Base-by-base conservation (phyloP, 2,797 vertebrate genomes). In the Anniella stebbinsi region DNA sequence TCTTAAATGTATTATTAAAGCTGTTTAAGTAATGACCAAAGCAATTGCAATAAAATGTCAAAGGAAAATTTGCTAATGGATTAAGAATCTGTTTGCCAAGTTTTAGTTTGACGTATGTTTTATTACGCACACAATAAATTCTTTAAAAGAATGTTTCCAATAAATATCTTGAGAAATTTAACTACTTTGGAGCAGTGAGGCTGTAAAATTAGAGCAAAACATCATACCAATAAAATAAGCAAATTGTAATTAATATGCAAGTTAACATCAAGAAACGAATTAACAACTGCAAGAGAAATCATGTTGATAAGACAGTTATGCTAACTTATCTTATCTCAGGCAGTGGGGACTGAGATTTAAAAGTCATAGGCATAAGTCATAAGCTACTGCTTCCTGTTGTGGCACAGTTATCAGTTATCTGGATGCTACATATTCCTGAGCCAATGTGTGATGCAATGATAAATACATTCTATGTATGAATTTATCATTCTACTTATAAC, bases 51-150 rank as follows among this genome's bases (percentile, higher is more conserved):
- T 6, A 84, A 17, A 83, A 33, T 73, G 18, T 72, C 92, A 84
- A 88, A 89, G 89, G n/a, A 28, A 91, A 92, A 88, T 76, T 86
- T 67, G 80, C 25, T 92, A 94, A 93, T 90, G 80, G 57, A 86
- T 1, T 77, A 89, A 88, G 75, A 85, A 94, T 87, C n/a, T 66
- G 4, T 3, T 33, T 92, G 81, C 84, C 73, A 93, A 86, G 83
- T 91, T 92, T 91, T 86, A 88, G 4, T 5, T 4, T 89, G 11
- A 78, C 28, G 63, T 86, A 88, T 92, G 38, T 84, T 91, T 92
- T 89, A 84, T 82, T 15, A 88, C 25, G 5, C 87, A 18, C 89
- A 3, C 17, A 77, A 7, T 67, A 66, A 60, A 38, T 85, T 90
- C 69, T 91, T 84, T 0, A 5, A 48, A 10, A 89, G 51, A 25